Evolutionary conservation across 2,888 invertebrate genomes (phyloP), one percentile per base, ranked within the genome.

Genomic region (Cenopis cana): DNA sequence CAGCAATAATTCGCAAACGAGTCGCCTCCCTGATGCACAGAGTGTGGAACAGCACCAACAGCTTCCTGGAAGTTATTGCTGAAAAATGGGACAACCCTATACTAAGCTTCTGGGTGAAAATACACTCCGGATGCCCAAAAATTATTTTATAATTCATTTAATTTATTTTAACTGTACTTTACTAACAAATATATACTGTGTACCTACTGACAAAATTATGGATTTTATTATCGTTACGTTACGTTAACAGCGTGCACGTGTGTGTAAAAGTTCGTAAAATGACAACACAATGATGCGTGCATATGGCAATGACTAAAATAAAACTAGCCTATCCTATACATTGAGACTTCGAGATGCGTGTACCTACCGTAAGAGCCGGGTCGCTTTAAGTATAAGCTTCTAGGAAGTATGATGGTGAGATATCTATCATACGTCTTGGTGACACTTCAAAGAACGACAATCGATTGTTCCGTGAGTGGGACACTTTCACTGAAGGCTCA

Each of bases 401-500:
- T 83, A 83, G 82, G 85, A 83, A 86, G 83, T 67, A 24, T 61
- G 54, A 46, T 61, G 80, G 81, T 80, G 76, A 74, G 80, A 84
- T 84, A 88, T 89, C 81, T 86, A 84, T 89, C 85, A 87, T 85
- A 83, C 79, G 81, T 85, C 85, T 82, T 80, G 83, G 88, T 88
- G 90, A 90, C 91, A 91, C 85, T 85, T 87, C 82, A 86, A 85
- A 88, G 86, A 87, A 84, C 81, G 81, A 84, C 85, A 85, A 85
- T 89, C 86, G 86, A 89, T 90, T 90, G 91, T 91, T 88, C 84
- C 78, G 80, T 76, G 84, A 89, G 86, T 88, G 84, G 86, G 87
- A 85, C 90, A 90, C 93, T 93, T 93, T 93, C 93, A 87, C 92
- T 83, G 69, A 52, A 81, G 81, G 80, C 83, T 86, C 86, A 85